Evolutionary conservation across 2,888 invertebrate genomes (phyloP).

Genomic region (Acheta domesticus): DNA sequence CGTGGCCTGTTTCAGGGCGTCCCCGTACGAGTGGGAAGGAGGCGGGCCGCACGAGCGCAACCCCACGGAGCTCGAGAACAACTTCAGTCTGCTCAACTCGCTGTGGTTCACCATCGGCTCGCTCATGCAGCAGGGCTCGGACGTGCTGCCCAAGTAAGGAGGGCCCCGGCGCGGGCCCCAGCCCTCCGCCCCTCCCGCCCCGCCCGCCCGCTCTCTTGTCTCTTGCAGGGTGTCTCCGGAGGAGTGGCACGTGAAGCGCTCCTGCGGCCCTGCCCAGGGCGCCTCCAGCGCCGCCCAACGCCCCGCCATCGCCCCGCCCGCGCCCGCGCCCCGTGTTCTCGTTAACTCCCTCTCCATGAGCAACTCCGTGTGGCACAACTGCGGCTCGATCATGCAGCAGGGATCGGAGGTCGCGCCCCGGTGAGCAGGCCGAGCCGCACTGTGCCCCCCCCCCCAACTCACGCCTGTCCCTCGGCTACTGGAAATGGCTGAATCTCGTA

Average conservation of each 20-base stretch:
- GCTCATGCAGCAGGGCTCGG: slow-evolving; percentile 56
- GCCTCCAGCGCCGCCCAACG: background rate
- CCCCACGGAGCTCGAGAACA: slow-evolving; percentile 55
- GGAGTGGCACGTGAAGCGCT: background rate
- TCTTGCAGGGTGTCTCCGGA: slow-evolving; percentile 1
- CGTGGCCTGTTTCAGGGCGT: slow-evolving; percentile 48
- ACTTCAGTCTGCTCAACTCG: slow-evolving; percentile 53
- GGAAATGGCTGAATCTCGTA: too few relatives aligned
- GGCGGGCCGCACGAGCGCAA: slow-evolving; percentile 53
- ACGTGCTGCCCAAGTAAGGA: slow-evolving; percentile 52
- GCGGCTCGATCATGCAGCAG: slow-evolving; percentile 55
- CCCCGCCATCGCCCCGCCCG: background rate
- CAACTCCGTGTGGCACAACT: slow-evolving; percentile 49
- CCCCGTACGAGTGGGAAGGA: slow-evolving; percentile 58
- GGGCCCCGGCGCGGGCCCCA: background rate
- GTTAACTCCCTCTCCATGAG: slow-evolving; percentile 48
- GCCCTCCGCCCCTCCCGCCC: background rate
- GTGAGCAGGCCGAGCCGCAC: slow-evolving; percentile 41
- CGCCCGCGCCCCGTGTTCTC: background rate
- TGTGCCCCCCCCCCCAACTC: background rate
- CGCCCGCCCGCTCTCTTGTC: background rate
- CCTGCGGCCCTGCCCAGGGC: background rate
- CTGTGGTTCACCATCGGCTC: slow-evolving; percentile 59
- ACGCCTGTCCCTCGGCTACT: too few relatives aligned
- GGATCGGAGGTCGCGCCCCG: slow-evolving; percentile 55